Evolutionary conservation across 1,140 invertebrate genomes (phyloP), one percentile per base, ranked within the genome.

Genomic region (Heliothis subflexa): DNA sequence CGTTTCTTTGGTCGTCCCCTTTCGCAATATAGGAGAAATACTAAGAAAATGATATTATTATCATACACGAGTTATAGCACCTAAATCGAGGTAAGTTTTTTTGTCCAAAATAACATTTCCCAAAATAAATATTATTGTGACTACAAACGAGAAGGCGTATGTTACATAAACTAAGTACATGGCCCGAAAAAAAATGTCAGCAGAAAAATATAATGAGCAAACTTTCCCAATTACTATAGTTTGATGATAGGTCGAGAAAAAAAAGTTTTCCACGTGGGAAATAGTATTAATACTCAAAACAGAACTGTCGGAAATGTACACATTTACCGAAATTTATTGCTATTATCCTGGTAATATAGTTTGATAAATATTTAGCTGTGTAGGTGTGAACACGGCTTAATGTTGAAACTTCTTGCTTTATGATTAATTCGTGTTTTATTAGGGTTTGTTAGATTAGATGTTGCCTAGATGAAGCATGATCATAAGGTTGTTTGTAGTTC

Each of bases 181-280:
- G 64, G 25, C 33, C 25, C 52, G 55, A 80, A 78, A 79, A 79
- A 86, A 86, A 86, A 84, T 82, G 78, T 88, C 68, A 78, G 64
- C 79, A 83, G 79, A 87, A 91, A 77, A 90, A 89, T 88, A 92
- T 93, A 93, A 93, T 91, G 89, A 93, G 88, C 81, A 86, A 93
- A 93, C 82, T 93, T 93, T 88, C 87, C 88, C 90, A 91, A 91
- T 93, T 92, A 92, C 85, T 83, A 87, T 90, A 91, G 89, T 90
- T 88, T 83, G 82, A 82, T 85, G 87, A 85, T 89, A 85, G 81
- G 75, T 62, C 2, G 79, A 74, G 84, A 80, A 89, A 88, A 88
- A 81, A 70, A 54, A 86, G 78, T 87, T 83, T 80, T 12, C 57
- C 68, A 82, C 76, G 79, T 82, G 79, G 71, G 78, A 80, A 84